A percentile compares a stretch with the other conserved stretches of the same genome.
phyloP scores from a whole-genome alignment of 2,113 vertebrate genomes.

The Oenanthe oenanthe region DNA sequence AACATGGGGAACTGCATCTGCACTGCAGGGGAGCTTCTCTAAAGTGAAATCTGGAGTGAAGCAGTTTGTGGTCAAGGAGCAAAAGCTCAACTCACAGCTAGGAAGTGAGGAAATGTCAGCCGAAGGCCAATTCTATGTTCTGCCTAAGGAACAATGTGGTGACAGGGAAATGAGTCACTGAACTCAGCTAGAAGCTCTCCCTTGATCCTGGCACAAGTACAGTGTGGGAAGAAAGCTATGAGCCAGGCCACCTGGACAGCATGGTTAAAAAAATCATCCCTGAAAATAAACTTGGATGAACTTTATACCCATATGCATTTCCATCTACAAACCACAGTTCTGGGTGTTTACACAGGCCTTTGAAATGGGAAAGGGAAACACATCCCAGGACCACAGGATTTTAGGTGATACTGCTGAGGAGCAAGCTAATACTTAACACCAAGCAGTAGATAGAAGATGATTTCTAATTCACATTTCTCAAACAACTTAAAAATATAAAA shows the following conservation, averaged over 20 bases:
- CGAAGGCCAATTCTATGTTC: not conserved
- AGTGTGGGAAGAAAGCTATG: constrained; percentile 9
- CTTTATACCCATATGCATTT: not conserved
- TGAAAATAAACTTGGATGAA: constrained; percentile 46
- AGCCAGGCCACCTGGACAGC: constrained; percentile 38
- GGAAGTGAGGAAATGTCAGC: not conserved
- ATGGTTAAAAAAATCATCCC: not conserved
- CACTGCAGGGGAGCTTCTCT: not conserved
- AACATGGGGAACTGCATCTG: not conserved
- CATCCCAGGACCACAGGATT: not conserved
- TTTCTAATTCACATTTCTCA: not conserved
- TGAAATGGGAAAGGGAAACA: constrained; percentile 11
- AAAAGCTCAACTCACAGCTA: not conserved
- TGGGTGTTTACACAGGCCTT: not conserved
- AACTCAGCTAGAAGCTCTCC: not conserved
- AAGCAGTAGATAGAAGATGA: not conserved
- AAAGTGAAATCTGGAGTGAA: not conserved
- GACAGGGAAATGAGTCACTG: constrained; percentile 1
- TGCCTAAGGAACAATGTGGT: not conserved
- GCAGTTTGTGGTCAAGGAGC: not conserved
- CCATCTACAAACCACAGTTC: not conserved
- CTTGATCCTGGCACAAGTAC: not conserved
- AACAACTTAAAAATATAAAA: not conserved
- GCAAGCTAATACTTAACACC: not conserved
- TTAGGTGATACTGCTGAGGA: not conserved